Evolutionary conservation across 2,113 vertebrate species (phyloP).

Genomic region (Corythornis madagascariensis): DNA sequence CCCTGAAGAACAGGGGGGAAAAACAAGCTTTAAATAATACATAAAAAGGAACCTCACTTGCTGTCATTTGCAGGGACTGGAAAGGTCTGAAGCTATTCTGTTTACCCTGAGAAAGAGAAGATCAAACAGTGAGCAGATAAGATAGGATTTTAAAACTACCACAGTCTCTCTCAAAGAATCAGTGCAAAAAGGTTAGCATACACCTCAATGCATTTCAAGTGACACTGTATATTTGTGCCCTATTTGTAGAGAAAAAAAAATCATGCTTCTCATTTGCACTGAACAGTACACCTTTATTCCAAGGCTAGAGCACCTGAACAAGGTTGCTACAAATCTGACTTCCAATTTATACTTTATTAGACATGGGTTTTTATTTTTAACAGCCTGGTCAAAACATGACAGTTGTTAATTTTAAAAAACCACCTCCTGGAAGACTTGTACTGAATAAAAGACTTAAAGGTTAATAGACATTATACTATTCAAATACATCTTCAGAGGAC

Average conservation of each 20-base stretch:
- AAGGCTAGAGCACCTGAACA: neutral
- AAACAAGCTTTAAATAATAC: conserved; percentile 46
- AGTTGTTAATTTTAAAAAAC: neutral
- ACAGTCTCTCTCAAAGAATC: neutral
- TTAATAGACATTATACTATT: neutral
- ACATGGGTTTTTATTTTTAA: neutral
- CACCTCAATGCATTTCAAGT: neutral
- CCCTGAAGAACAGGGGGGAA: conserved; percentile 36
- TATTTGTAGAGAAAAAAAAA: conserved; percentile 3
- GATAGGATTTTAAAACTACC: neutral
- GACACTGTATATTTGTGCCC: conserved; percentile 38
- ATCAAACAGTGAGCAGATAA: conserved; percentile 24
- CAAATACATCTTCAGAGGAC: neutral
- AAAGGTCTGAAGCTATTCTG: conserved; percentile 37
- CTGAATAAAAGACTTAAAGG: neutral
- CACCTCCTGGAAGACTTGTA: neutral
- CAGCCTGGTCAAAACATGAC: neutral
- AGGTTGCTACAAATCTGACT: neutral
- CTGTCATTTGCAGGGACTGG: conserved; percentile 1
- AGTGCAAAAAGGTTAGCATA: neutral
- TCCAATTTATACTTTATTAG: conserved; percentile 26
- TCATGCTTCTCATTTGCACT: neutral
- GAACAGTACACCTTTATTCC: neutral
- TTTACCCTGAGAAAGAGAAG: conserved; percentile 36
- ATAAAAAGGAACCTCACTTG: conserved; percentile 28